These are phyloP conservation scores for Enteromius treurensis DNA, from an alignment of 2,797 vertebrate species.

Conservation along the genomic window DNA sequence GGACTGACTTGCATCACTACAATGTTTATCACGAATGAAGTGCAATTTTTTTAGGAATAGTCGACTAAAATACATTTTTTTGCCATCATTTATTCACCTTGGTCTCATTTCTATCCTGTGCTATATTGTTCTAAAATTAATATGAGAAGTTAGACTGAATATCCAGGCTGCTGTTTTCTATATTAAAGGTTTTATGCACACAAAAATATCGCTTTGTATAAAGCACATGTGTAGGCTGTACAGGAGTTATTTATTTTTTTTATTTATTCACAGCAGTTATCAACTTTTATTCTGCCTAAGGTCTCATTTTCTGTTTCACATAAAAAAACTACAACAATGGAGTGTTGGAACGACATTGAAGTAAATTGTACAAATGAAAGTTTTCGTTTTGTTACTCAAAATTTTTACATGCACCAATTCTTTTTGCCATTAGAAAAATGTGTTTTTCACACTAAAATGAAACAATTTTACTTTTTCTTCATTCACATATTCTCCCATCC, in stretches of 20 bases:
- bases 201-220: background rate
- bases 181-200: background rate
- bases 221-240: background rate
- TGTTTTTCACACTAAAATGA: constrained; percentile 67
- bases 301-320: background rate
- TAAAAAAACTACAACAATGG: background rate
- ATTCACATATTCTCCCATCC: constrained; percentile 38
- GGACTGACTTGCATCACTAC: constrained; percentile 40
- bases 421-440: background rate
- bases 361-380: background rate
- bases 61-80: background rate
- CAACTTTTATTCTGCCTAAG: background rate
- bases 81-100: background rate
- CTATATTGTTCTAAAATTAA: background rate
- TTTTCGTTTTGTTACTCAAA: background rate
- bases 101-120: background rate
- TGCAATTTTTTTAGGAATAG: constrained; percentile 5
- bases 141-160: background rate
- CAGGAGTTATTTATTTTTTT: background rate
- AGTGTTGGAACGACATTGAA: background rate
- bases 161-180: background rate
- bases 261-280: background rate
- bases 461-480: constrained; percentile 41
- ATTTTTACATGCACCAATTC: background rate
- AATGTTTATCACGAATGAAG: constrained; percentile 6